Percentiles rank a stretch among this genome's conserved stretches.
Conservation (phyloP, 1,140 invertebrate species). For the Idris sp. region DNA sequence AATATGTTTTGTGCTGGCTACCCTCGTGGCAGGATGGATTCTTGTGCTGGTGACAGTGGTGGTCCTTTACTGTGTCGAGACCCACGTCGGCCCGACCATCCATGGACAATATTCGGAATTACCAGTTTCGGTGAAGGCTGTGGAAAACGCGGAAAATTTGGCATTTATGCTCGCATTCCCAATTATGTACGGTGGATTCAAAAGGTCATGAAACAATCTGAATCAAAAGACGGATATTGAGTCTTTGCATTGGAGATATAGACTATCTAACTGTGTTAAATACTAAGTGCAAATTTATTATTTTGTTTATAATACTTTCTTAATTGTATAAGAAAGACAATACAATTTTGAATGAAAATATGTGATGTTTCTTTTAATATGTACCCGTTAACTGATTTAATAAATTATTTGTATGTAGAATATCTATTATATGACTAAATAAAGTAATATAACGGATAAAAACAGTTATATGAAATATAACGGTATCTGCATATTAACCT, state of each 20-base stretch:
- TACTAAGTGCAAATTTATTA: slow-evolving; percentile 50
- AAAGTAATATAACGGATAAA: too few relatives aligned
- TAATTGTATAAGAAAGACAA: slow-evolving; percentile 48
- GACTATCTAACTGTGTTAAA: slow-evolving; percentile 34
- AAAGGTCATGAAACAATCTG: slow-evolving; percentile 79
- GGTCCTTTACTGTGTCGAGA: slow-evolving; percentile 88
- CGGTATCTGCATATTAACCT: too few relatives aligned
- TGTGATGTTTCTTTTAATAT: too few relatives aligned
- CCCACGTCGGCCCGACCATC: slow-evolving; percentile 76
- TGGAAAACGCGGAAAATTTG: slow-evolving; percentile 92
- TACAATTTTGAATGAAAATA: slow-evolving; percentile 36
- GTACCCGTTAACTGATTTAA: too few relatives aligned
- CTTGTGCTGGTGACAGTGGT: slow-evolving; percentile 93
- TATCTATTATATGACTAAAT: too few relatives aligned
- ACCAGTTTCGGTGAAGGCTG: slow-evolving; percentile 97
- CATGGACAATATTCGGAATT: slow-evolving; percentile 91
- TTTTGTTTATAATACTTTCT: slow-evolving; percentile 57
- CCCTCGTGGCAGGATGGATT: slow-evolving; percentile 86
- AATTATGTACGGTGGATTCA: slow-evolving; percentile 93
- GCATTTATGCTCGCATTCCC: slow-evolving; percentile 92
- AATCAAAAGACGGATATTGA: slow-evolving; percentile 36
- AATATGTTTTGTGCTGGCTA: slow-evolving; percentile 95
- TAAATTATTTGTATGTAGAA: too few relatives aligned
- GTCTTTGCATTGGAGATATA: slow-evolving; percentile 23
- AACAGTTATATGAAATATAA: too few relatives aligned